Evolutionary conservation across 2,113 vertebrate genomes (phyloP).

Genomic region (Prionailurus viverrinus): DNA sequence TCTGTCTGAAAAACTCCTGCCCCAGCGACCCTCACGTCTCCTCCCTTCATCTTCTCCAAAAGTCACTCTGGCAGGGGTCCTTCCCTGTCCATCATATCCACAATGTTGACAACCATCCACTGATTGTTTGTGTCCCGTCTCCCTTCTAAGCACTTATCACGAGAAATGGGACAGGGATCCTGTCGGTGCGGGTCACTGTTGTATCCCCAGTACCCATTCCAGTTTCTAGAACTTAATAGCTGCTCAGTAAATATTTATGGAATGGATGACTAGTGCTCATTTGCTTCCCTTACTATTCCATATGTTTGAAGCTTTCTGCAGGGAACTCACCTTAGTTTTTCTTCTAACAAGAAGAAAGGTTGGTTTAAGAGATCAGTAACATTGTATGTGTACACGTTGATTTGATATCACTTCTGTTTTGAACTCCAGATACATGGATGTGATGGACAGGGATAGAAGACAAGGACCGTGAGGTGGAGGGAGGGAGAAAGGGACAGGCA

Average conservation of each 20-base stretch:
- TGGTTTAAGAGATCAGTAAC: neutral
- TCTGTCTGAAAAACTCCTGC: neutral
- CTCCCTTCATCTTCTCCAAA: neutral
- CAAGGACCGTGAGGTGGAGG: neutral
- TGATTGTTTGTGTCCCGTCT: neutral
- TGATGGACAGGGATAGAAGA: neutral
- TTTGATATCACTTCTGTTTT: slow-evolving; percentile 3
- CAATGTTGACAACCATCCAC: neutral
- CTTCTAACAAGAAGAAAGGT: neutral
- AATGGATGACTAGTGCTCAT: neutral
- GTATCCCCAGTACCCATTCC: neutral
- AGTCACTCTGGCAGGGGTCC: neutral
- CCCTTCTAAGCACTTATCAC: neutral
- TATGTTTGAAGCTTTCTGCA: neutral
- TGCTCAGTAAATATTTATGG: neutral
- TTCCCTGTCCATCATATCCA: neutral
- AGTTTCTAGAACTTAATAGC: neutral
- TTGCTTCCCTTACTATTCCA: neutral
- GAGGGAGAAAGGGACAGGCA: neutral
- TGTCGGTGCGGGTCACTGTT: neutral
- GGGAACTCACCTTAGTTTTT: neutral
- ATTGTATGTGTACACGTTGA: neutral
- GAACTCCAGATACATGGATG: neutral
- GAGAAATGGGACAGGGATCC: neutral
- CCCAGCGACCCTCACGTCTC: neutral